Conservation (phyloP, 1,140 invertebrate species). For the Vollenhovia emeryi region DNA sequence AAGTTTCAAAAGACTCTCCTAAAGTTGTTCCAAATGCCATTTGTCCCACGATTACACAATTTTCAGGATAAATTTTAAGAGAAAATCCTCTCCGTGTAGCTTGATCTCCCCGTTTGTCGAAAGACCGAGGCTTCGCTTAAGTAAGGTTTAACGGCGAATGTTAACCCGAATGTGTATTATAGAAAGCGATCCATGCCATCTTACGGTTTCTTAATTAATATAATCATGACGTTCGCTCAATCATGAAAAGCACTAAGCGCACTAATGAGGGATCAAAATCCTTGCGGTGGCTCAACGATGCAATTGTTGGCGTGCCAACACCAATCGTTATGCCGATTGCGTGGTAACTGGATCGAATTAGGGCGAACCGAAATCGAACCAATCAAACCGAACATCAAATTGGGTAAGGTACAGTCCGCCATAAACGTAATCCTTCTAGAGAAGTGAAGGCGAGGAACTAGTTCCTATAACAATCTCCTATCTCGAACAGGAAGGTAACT, state of each 20-base stretch:
- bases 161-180: neutral
- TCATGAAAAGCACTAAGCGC: neutral
- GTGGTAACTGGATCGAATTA: conserved; percentile 76
- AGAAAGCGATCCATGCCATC: neutral
- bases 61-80: too few relatives aligned
- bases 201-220: neutral
- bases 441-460: neutral
- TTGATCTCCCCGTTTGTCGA: neutral
- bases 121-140: neutral
- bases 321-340: conserved; percentile 72
- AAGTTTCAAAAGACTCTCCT: too few relatives aligned
- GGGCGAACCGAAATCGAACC: conserved; percentile 77
- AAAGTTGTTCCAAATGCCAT: too few relatives aligned
- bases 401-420: conserved; percentile 32
- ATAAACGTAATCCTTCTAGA: neutral
- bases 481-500: neutral
- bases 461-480: too few relatives aligned
- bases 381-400: conserved; percentile 71
- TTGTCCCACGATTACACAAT: too few relatives aligned
- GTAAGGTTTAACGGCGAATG: neutral
- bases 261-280: conserved; percentile 36
- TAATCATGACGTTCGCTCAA: neutral
- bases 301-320: conserved; percentile 46
- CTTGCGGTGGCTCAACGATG: neutral
- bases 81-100: too few relatives aligned